A percentile compares a stretch with the other conserved stretches of the same genome.
phyloP scores from a whole-genome alignment of 1,140 invertebrate genomes.

The Nasonia vitripennis region DNA sequence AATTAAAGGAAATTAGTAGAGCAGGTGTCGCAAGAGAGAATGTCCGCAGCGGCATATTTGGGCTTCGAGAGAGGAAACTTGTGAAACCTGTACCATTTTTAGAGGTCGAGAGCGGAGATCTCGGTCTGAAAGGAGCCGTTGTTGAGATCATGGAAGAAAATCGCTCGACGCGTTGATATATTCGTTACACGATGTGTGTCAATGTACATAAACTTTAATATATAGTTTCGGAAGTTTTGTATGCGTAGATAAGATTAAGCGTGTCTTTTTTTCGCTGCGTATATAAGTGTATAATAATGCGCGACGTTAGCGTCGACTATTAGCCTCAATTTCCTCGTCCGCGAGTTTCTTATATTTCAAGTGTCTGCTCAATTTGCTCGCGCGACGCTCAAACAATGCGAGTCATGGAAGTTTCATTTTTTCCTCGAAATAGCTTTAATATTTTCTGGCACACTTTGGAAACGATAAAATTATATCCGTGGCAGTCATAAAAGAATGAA shows the following conservation, averaged over 20 bases:
- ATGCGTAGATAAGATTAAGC: background rate
- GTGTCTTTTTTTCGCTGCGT: background rate
- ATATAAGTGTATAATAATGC: background rate
- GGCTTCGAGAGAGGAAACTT: background rate
- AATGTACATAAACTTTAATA: too few species aligned
- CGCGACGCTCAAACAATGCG: background rate
- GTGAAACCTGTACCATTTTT: background rate
- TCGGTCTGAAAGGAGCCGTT: background rate
- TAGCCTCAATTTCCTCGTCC: background rate
- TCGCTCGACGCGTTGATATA: too few species aligned
- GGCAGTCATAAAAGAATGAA: background rate
- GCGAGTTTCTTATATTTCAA: background rate
- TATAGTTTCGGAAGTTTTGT: too few species aligned
- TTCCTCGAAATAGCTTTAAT: too few species aligned
- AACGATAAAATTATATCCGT: too few species aligned
- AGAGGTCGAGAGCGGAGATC: background rate
- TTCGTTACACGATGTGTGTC: too few species aligned
- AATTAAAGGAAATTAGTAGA: too few species aligned
- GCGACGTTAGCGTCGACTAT: background rate
- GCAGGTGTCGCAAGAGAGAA: background rate
- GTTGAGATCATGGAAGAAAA: too few species aligned
- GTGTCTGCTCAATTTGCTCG: too few species aligned
- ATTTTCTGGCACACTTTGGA: too few species aligned
- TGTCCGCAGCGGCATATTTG: background rate
- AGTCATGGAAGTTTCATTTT: background rate